A percentile compares a stretch with the other conserved stretches of the same genome.
phyloP scores from a whole-genome alignment of 2,888 invertebrate genomes.

The Reticulitermes lucifugus region DNA sequence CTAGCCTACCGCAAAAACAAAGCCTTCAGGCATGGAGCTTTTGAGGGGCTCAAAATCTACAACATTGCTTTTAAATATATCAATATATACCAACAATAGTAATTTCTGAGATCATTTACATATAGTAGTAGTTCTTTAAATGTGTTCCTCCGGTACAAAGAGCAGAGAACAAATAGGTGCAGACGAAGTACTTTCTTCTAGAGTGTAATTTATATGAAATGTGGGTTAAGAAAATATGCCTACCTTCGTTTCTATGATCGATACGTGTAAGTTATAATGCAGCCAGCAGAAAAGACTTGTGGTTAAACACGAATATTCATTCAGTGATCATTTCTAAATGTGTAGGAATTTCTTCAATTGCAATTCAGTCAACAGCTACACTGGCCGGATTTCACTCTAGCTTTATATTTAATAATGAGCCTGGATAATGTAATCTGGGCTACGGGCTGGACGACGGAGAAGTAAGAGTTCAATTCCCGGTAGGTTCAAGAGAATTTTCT shows the following conservation, averaged over 20 bases:
- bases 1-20: not conserved
- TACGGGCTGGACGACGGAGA: no score
- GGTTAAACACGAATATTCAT: no score
- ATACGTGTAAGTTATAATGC: not conserved
- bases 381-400: no score
- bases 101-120: no score
- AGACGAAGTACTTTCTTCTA: not conserved
- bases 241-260: not conserved
- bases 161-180: not conserved
- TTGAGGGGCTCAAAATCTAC: not conserved
- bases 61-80: not conserved
- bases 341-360: no score
- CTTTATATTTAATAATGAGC: no score
- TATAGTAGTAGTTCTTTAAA: not conserved
- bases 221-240: not conserved
- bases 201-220: not conserved
- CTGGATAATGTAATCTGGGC: no score
- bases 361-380: no score
- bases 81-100: not conserved
- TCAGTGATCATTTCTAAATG: not conserved
- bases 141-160: not conserved
- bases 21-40: not conserved
- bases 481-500: no score
- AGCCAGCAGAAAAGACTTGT: not conserved
- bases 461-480: no score